Evolutionary conservation across 2,888 invertebrate genomes (phyloP).

Genomic region (Xestia ashworthii): DNA sequence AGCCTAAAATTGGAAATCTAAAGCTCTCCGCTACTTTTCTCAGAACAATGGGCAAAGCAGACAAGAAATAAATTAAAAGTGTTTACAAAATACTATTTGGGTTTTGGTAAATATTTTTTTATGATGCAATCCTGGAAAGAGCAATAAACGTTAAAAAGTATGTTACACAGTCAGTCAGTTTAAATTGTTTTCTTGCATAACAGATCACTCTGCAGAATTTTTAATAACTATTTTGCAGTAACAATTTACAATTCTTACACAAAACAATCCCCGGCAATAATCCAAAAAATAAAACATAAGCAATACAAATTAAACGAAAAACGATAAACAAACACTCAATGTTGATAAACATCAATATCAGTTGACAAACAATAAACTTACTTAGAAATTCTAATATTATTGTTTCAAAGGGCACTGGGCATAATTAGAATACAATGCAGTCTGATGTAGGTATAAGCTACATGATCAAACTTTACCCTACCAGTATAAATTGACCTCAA

Average conservation of each 20-base stretch:
- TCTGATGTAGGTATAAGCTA: neutral
- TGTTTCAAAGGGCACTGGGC: slow-evolving; percentile 34
- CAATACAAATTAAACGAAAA: slow-evolving; percentile 7
- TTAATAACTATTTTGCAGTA: neutral
- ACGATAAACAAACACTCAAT: slow-evolving; percentile 29
- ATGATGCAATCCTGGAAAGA: too few relatives aligned
- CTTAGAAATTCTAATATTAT: slow-evolving; percentile 51
- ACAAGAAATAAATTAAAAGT: too few relatives aligned
- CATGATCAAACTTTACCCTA: neutral
- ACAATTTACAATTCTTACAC: neutral
- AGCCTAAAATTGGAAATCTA: too few relatives aligned
- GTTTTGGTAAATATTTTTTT: too few relatives aligned
- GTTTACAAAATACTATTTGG: too few relatives aligned
- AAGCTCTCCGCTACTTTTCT: too few relatives aligned
- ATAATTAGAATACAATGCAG: slow-evolving; percentile 62
- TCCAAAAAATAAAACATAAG: neutral
- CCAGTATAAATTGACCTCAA: slow-evolving; percentile 5
- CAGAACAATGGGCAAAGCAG: too few relatives aligned
- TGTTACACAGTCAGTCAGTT: too few relatives aligned
- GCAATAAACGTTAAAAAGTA: too few relatives aligned
- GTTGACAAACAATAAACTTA: slow-evolving; percentile 23
- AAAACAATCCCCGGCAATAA: neutral
- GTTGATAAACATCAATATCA: slow-evolving; percentile 28
- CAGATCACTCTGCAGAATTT: too few relatives aligned
- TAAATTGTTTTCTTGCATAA: too few relatives aligned